Evolutionary conservation across 2,888 invertebrate species (phyloP).

Genomic region (Ophonus ardosiacus): DNA sequence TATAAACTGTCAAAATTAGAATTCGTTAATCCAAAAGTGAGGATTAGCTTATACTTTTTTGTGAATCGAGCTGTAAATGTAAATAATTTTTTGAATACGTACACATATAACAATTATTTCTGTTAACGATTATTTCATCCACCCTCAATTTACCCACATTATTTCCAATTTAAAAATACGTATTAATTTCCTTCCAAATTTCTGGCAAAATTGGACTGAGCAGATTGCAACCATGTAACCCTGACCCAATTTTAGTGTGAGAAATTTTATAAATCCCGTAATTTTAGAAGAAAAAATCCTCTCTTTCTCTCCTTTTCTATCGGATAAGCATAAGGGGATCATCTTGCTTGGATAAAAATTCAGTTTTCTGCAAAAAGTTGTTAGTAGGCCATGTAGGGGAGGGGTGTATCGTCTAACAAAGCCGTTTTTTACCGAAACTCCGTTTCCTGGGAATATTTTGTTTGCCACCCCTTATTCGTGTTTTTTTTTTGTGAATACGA

Average conservation of each 20-base stretch:
- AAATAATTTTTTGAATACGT: too few relatives aligned
- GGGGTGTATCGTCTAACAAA: conserved; percentile 67
- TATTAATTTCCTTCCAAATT: not conserved
- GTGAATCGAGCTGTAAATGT: too few relatives aligned
- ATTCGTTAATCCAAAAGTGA: too few relatives aligned
- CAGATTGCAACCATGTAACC: conserved; percentile 39
- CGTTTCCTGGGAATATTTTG: conserved; percentile 70
- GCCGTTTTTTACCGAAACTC: conserved; percentile 68
- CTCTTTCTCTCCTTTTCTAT: conserved; percentile 35
- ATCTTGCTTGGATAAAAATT: conserved; percentile 68
- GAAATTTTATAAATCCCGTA: conserved; percentile 59
- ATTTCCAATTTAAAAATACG: not conserved
- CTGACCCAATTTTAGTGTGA: conserved; percentile 65
- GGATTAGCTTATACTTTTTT: too few relatives aligned
- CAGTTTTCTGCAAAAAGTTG: conserved; percentile 69
- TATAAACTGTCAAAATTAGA: too few relatives aligned
- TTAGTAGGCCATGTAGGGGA: conserved; percentile 70
- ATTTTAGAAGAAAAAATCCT: conserved; percentile 32
- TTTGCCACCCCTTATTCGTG: conserved; percentile 45
- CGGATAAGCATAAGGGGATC: conserved; percentile 67
- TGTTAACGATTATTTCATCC: too few relatives aligned
- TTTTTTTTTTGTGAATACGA: conserved; percentile 63
- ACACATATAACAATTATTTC: too few relatives aligned
- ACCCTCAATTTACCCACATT: not conserved
- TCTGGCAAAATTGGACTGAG: not conserved